Conservation (phyloP, 2,113 vertebrate genomes). For the Tetrax tetrax region DNA sequence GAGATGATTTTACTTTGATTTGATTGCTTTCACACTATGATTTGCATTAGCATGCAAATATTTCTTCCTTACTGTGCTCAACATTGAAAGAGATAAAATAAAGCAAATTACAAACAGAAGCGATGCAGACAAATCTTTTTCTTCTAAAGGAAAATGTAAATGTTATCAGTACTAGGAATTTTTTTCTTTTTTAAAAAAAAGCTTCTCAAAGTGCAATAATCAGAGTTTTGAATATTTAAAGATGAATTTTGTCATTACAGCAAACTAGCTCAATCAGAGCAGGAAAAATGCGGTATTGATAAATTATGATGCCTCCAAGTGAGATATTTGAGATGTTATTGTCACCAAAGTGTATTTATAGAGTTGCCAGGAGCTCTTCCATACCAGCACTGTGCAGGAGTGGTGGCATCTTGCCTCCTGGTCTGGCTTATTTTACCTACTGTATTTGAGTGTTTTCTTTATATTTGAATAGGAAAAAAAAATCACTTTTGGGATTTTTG, state of each 20-base stretch:
- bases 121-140: neutral
- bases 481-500: neutral
- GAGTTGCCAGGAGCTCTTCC: neutral
- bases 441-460: neutral
- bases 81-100: slow-evolving; percentile 30
- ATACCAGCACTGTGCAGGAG: neutral
- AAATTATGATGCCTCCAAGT: neutral
- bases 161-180: neutral
- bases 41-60: slow-evolving; percentile 42
- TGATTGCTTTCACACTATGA: neutral
- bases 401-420: neutral
- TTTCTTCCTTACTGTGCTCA: slow-evolving; percentile 37
- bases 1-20: slow-evolving; percentile 4
- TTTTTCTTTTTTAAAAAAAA: neutral
- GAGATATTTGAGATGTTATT: neutral
- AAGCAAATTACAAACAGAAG: neutral
- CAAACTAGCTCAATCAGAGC: neutral
- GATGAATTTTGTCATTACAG: slow-evolving; percentile 4
- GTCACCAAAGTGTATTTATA: neutral
- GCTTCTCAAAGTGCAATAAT: neutral
- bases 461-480: neutral
- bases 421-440: neutral
- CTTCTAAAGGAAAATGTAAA: slow-evolving; percentile 30
- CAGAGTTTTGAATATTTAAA: slow-evolving; percentile 40
- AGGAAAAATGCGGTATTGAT: neutral